phyloP scores from a whole-genome alignment of 2,113 vertebrate species.

The Neogobius melanostomus region DNA sequence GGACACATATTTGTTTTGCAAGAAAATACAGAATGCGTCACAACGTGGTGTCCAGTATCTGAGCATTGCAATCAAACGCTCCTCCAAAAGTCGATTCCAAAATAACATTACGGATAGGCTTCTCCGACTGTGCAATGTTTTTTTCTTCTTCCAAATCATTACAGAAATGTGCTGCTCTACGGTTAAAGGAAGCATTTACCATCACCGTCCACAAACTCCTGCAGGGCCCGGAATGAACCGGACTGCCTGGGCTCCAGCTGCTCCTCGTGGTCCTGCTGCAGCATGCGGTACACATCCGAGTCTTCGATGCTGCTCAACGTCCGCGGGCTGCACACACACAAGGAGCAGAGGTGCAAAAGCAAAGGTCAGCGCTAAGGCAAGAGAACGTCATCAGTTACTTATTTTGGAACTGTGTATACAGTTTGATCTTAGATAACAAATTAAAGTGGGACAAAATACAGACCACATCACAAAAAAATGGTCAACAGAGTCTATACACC shows the following conservation, averaged over 20 bases:
- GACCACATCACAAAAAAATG: too few relatives aligned
- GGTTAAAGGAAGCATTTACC: constrained; percentile 70
- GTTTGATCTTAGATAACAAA: too few relatives aligned
- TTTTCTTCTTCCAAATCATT: too few relatives aligned
- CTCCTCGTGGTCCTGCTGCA: constrained; percentile 83
- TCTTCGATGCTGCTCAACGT: constrained; percentile 79
- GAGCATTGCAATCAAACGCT: too few relatives aligned
- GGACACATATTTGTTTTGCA: too few relatives aligned
- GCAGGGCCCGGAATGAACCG: constrained; percentile 93
- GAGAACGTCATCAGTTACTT: too few relatives aligned
- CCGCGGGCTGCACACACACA: constrained; percentile 77
- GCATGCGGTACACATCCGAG: constrained; percentile 93
- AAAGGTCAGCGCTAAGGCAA: background rate
- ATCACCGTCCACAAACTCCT: constrained; percentile 89
- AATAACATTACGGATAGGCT: background rate
- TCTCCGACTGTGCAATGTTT: background rate
- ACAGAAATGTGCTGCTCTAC: background rate
- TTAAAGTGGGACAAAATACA: too few relatives aligned
- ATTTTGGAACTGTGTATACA: too few relatives aligned
- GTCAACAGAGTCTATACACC: too few relatives aligned
- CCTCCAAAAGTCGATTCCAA: too few relatives aligned
- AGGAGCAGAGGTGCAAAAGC: background rate
- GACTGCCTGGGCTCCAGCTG: constrained; percentile 88
- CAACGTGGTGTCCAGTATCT: too few relatives aligned
- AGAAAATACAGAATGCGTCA: too few relatives aligned